Percentiles rank a stretch among this genome's conserved stretches.
phyloP scores from a whole-genome alignment of 1,140 invertebrate species.

The Sesamia nonagrioides region DNA sequence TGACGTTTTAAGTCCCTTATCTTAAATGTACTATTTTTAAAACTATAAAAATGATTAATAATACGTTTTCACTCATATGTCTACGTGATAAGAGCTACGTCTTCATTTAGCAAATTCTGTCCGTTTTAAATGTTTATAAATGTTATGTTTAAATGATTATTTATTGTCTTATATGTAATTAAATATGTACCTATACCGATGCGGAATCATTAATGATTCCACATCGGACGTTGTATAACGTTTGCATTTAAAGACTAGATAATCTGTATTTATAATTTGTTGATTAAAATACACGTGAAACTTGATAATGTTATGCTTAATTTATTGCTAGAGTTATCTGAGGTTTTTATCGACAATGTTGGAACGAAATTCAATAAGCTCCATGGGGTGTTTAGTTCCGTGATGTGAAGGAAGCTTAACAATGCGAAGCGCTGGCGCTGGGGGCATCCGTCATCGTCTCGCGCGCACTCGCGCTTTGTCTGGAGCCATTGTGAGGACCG shows the following conservation, averaged over 20 bases:
- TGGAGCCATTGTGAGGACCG: slow-evolving; percentile 66
- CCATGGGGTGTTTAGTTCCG: slow-evolving; percentile 3
- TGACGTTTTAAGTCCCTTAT: slow-evolving; percentile 33
- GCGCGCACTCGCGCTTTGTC: slow-evolving; percentile 64
- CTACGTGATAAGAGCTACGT: slow-evolving; percentile 21
- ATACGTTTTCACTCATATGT: not conserved
- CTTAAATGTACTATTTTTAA: slow-evolving; percentile 29
- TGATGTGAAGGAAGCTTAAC: slow-evolving; percentile 48
- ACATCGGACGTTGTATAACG: slow-evolving; percentile 4
- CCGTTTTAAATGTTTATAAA: not conserved
- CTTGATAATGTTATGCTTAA: not conserved
- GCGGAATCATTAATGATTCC: not conserved
- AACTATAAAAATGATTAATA: not conserved
- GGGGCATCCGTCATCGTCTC: slow-evolving; percentile 75
- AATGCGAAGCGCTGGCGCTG: slow-evolving; percentile 49
- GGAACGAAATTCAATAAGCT: not conserved
- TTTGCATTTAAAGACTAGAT: slow-evolving; percentile 24
- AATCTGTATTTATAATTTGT: not conserved
- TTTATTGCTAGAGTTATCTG: slow-evolving; percentile 16
- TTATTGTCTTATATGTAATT: not conserved
- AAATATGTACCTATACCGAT: not conserved
- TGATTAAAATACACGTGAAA: slow-evolving; percentile 19
- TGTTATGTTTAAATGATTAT: slow-evolving; percentile 12
- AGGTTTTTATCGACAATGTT: slow-evolving; percentile 12
- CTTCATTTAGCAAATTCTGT: slow-evolving; percentile 6